phyloP scores from a whole-genome alignment of 2,888 invertebrate genomes.

The Melinopterus prodromus region DNA sequence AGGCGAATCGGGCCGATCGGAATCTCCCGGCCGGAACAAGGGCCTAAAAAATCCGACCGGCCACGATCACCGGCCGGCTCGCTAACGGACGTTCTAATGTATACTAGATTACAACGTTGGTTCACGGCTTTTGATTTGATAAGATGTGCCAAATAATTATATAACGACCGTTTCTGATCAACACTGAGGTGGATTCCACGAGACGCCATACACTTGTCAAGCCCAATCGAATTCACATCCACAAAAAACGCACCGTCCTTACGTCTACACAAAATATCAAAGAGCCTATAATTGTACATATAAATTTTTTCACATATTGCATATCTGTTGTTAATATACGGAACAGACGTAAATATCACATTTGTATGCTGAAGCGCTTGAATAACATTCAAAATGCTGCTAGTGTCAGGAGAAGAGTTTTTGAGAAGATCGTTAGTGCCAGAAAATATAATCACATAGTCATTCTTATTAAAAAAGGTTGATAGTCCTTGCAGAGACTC shows the following conservation, averaged over 20 bases:
- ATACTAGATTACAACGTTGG: too few species aligned
- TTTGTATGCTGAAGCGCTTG: not conserved
- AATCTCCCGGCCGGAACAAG: too few species aligned
- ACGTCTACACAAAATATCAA: not conserved
- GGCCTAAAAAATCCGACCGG: too few species aligned
- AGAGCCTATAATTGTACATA: not conserved
- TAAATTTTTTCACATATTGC: not conserved
- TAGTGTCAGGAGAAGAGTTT: not conserved
- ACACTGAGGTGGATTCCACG: too few species aligned
- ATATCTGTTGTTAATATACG: not conserved
- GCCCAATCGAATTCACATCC: not conserved
- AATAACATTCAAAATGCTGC: not conserved
- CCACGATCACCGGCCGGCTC: too few species aligned
- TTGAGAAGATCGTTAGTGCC: not conserved
- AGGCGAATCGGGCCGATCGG: too few species aligned
- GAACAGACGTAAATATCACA: not conserved
- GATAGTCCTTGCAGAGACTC: not conserved
- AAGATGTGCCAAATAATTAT: too few species aligned
- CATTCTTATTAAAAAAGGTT: not conserved
- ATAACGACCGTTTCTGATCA: too few species aligned
- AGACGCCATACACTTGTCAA: too few species aligned
- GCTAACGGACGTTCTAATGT: too few species aligned
- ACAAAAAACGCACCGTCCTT: not conserved
- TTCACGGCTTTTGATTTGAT: too few species aligned
- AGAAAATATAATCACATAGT: not conserved